Conservation (phyloP, 2,888 invertebrate genomes). For the Listrodromus nycthemerus region DNA sequence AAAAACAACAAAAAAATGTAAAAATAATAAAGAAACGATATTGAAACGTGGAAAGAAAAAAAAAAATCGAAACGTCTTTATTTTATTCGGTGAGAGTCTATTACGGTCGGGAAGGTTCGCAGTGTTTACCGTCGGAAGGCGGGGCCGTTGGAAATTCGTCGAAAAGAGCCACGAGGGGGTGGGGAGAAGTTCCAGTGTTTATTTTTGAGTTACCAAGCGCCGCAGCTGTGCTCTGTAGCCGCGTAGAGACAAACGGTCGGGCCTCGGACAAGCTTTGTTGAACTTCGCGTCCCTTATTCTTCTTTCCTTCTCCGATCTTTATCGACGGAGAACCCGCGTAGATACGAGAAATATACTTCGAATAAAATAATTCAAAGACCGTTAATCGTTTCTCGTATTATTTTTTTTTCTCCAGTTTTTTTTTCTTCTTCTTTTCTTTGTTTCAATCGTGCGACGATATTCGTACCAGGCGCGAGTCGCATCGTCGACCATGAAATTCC, state of each 20-base stretch:
- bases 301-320: neutral
- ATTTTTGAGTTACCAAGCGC: conserved; percentile 50
- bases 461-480: conserved; percentile 13
- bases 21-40: too few species aligned
- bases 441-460: conserved; percentile 22
- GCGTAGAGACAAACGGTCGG: conserved; percentile 20
- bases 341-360: neutral
- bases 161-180: neutral
- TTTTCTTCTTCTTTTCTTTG: neutral
- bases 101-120: neutral
- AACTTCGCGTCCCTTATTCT: neutral
- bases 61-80: neutral
- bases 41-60: too few species aligned
- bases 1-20: too few species aligned
- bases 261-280: conserved; percentile 32
- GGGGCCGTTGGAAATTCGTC: neutral
- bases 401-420: neutral
- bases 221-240: conserved; percentile 14
- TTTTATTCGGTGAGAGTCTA: too few species aligned
- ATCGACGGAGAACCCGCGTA: neutral
- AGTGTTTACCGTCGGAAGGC: neutral
- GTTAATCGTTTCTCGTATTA: neutral
- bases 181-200: conserved; percentile 30
- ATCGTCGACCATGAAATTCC: conserved; percentile 43
- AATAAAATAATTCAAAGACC: conserved; percentile 4